Percentiles rank a stretch among this genome's conserved stretches.
Conservation (phyloP, 2,797 vertebrate genomes). For the Bradypus variegatus region DNA sequence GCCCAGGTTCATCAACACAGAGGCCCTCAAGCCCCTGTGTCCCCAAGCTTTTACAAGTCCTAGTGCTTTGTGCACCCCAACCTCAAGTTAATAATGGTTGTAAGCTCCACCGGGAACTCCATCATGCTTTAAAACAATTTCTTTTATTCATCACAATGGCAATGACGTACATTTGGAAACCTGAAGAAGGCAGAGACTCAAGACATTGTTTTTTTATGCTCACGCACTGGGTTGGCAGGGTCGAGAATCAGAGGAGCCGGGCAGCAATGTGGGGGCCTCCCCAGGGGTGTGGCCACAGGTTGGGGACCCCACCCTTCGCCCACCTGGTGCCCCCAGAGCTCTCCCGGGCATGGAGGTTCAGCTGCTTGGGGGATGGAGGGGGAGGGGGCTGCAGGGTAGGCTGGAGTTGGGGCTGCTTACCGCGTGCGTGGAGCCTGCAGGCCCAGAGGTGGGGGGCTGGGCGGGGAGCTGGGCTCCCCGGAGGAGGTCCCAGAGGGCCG, state of each 20-base stretch:
- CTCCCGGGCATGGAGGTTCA: neutral
- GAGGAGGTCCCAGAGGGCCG: neutral
- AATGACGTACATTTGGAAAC: neutral
- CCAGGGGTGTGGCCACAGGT: neutral
- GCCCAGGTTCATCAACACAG: neutral
- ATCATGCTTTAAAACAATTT: neutral
- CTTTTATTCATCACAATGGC: neutral
- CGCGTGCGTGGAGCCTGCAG: neutral
- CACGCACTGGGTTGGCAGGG: too few relatives aligned
- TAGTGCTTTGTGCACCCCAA: neutral
- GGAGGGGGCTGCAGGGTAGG: neutral
- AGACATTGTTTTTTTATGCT: neutral
- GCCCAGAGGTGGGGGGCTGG: neutral
- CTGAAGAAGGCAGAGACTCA: neutral
- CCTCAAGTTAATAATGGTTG: neutral
- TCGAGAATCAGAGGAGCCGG: neutral
- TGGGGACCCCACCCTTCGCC: neutral
- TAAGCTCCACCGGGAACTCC: neutral
- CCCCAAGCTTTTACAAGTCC: neutral
- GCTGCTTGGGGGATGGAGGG: neutral
- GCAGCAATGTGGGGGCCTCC: accelerated
- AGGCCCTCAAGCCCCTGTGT: neutral
- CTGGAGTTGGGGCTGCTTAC: slow-evolving; percentile 45
- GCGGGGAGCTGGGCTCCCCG: neutral
- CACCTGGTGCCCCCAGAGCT: accelerated